Base-by-base conservation (phyloP, 2,797 vertebrate species). In the Tokudaia muenninki region DNA sequence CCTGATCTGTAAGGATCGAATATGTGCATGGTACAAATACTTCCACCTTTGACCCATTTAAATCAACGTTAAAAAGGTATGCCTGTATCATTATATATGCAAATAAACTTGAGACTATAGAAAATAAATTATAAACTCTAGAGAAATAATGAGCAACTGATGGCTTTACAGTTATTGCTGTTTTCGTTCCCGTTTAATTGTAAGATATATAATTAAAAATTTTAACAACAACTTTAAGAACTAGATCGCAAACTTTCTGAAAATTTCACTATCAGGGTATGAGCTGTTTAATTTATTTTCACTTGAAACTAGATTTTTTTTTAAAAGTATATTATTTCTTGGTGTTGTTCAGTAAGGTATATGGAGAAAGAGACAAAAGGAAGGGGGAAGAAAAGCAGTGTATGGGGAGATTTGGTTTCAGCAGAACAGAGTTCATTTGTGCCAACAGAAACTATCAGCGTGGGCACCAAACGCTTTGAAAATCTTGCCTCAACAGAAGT, bases 361-460 rank as follows among this genome's bases (percentile, higher is more conserved):
- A 70, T 83, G 47, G 34, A 61, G 3, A 55, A 83, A 59, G 37
- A 88, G 50, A 72, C 22, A 41, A 59, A 90, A 84, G 87, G 44
- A 31, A 37, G 67, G 72, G 82, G 90, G 88, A 89, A n/a, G 90
- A 91, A 93, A 61, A 5, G 26, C 47, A 55, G 37, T 87, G 93
- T 91, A 83, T 41, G 26, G 63, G 59, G 75, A 92, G 57, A 80
- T 90, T 96, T 65, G 87, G 79, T 96, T 96, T 91, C 95, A 83
- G 77, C 50, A 21, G 82, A 94, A 86, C 44, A 94, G 75, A 61
- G 41, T 19, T 91, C 2, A 9, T 92, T 78, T 63, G 91, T 98
- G 97, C 97, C 97, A 97, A 97, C 95, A 96, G 97, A 97, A 97
- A 97, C 96, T 83, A 65, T 63, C 70, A 47, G 89, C 86, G 95